Conservation (phyloP, 2,888 invertebrate genomes). For the Amphipyra tragopoginis region DNA sequence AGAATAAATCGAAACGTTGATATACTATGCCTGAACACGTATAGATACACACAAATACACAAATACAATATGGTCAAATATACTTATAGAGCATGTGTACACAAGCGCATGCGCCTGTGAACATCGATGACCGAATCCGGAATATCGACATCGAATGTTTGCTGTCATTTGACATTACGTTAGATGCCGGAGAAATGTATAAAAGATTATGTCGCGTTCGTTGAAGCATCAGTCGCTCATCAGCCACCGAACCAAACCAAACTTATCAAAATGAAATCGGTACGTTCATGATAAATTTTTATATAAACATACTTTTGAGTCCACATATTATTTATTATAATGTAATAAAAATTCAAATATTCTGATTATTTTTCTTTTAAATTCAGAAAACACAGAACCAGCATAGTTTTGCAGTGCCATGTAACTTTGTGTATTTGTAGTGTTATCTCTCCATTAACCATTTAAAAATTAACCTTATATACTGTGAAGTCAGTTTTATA, state of each 20-base stretch:
- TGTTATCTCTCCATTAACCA: no score
- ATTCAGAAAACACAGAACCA: no score
- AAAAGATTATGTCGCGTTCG: constrained; percentile 78
- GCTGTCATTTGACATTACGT: constrained; percentile 80
- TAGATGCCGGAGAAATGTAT: constrained; percentile 83
- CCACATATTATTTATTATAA: no score
- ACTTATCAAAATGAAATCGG: constrained; percentile 83
- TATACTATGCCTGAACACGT: constrained; percentile 60
- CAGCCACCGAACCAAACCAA: constrained; percentile 74
- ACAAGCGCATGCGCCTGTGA: constrained; percentile 61
- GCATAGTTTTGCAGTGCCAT: no score
- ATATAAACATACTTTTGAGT: background rate
- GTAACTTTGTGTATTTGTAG: no score
- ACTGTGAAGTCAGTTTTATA: no score
- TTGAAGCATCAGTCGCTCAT: constrained; percentile 81
- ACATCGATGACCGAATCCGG: constrained; percentile 78
- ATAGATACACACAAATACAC: constrained; percentile 52
- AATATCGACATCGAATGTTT: constrained; percentile 80
- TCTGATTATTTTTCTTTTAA: no score
- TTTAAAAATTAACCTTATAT: no score
- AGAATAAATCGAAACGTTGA: constrained; percentile 69
- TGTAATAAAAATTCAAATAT: no score
- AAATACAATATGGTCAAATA: constrained; percentile 60
- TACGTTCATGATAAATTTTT: constrained; percentile 63
- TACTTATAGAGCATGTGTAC: constrained; percentile 45